phyloP scores from a whole-genome alignment of 1,140 invertebrate species.

The Drosophila malerkotliana region DNA sequence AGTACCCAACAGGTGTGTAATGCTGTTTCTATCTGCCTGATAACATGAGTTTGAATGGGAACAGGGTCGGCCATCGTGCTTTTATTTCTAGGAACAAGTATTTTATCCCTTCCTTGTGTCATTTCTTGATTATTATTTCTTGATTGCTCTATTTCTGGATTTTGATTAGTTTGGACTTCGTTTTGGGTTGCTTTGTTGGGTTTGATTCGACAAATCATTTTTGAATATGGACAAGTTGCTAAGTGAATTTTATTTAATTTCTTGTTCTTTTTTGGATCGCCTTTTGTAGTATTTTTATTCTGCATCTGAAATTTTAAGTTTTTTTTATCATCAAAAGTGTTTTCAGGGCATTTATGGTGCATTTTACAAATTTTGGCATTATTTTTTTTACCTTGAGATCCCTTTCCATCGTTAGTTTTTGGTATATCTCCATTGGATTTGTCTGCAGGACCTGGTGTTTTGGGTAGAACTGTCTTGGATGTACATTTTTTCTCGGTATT shows the following conservation, averaged over 20 bases:
- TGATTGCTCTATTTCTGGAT: not conserved
- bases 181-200: not conserved
- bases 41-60: not conserved
- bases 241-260: not conserved
- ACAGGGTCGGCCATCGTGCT: too few species aligned
- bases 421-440: not conserved
- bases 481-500: too few species aligned
- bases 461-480: not conserved
- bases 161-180: not conserved
- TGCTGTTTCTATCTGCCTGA: conserved; percentile 5
- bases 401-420: not conserved
- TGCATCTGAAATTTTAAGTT: not conserved
- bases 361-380: not conserved
- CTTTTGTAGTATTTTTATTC: not conserved
- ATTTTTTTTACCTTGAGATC: not conserved
- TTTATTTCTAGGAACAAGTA: too few species aligned
- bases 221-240: not conserved
- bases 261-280: not conserved
- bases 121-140: not conserved
- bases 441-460: not conserved
- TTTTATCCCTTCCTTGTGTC: not conserved
- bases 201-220: not conserved
- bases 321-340: too few species aligned
- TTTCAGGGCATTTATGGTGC: not conserved
- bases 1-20: conserved; percentile 15